Percentiles rank a stretch among this genome's conserved stretches.
Evolutionary conservation across 1,140 invertebrate species (phyloP).

Genomic region (Leptestheria dahalacensis): DNA sequence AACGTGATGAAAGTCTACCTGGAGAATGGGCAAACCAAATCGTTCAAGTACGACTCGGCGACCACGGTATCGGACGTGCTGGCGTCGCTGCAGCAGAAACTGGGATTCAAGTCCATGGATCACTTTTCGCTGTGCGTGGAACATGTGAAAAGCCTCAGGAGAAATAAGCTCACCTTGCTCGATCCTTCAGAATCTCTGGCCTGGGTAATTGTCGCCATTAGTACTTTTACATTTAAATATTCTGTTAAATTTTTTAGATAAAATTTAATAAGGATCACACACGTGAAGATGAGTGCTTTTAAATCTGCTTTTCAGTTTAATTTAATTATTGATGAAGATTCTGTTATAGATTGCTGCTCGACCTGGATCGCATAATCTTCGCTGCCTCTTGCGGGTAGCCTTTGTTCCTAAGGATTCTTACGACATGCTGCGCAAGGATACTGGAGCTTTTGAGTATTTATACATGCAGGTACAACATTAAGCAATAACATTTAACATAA

Average conservation of each 20-base stretch:
- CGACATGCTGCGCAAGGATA: slow-evolving; percentile 61
- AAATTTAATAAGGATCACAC: no score
- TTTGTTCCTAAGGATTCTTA: slow-evolving; percentile 74
- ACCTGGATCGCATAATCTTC: slow-evolving; percentile 70
- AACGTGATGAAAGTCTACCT: slow-evolving; percentile 81
- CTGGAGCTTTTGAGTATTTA: slow-evolving; percentile 73
- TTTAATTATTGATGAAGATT: no score
- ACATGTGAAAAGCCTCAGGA: slow-evolving; percentile 68
- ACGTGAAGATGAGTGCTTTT: no score
- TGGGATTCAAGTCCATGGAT: slow-evolving; percentile 59
- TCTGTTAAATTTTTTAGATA: no score
- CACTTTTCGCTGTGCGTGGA: slow-evolving; percentile 79
- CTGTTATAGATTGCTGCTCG: slow-evolving; percentile 69
- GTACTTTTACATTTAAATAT: neutral
- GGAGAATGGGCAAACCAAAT: slow-evolving; percentile 89
- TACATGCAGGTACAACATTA: slow-evolving; percentile 46
- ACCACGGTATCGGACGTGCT: slow-evolving; percentile 80
- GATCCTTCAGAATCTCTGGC: slow-evolving; percentile 68
- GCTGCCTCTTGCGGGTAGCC: slow-evolving; percentile 72
- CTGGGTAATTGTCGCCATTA: slow-evolving; percentile 40
- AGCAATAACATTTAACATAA: neutral
- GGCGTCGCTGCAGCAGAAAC: slow-evolving; percentile 64
- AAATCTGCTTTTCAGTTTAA: no score
- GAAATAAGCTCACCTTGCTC: slow-evolving; percentile 67
- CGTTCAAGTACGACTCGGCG: slow-evolving; percentile 84